These are phyloP conservation scores for Nasua narica DNA, from an alignment of 2,797 vertebrate genomes.

Conservation along the genomic window DNA sequence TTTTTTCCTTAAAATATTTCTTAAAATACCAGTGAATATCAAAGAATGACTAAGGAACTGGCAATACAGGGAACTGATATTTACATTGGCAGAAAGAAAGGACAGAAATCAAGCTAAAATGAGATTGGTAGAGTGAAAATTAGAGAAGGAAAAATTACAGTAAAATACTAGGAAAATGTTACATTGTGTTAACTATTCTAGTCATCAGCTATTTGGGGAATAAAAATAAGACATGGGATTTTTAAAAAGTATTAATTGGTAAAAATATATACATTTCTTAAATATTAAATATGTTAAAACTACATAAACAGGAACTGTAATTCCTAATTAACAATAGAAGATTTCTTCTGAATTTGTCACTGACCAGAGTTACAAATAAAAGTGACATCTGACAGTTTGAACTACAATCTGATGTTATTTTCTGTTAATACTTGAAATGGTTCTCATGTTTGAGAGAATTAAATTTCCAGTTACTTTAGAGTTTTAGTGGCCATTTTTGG, in stretches of 20 bases:
- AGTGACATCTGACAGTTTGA: neutral
- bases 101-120: neutral
- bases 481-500: neutral
- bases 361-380: neutral
- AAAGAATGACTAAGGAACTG: neutral
- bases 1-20: neutral
- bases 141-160: neutral
- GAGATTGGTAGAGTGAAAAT: neutral
- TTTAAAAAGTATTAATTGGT: neutral
- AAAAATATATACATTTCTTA: neutral
- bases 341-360: constrained; percentile 14
- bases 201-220: neutral
- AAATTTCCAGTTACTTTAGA: neutral
- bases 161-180: neutral
- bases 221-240: neutral
- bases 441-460: neutral
- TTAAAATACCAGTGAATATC: neutral
- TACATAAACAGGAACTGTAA: neutral
- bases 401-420: neutral
- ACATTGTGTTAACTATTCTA: neutral
- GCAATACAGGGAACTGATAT: neutral
- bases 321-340: neutral
- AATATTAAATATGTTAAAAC: neutral
- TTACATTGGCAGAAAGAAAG: neutral
- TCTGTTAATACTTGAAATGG: neutral